Evolutionary conservation across 2,888 invertebrate genomes (phyloP), one percentile per base, ranked within the genome.

Genomic region (Rhogogaster chlorosoma): DNA sequence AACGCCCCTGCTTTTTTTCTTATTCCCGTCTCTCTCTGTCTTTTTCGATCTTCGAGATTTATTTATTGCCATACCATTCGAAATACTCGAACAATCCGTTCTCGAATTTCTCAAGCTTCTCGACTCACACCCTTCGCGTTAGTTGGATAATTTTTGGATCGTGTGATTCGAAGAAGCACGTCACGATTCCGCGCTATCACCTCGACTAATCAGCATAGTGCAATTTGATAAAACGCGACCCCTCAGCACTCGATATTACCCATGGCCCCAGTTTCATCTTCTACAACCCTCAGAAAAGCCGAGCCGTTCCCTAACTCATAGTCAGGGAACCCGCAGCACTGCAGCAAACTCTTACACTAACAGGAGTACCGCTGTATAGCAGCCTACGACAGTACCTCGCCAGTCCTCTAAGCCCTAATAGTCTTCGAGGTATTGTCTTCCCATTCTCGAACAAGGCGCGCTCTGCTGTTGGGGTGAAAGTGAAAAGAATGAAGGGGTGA

Each of bases 401-500:
- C 15, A 38, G 71, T 73, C 38, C 61, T 80, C 61, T 15, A 12
- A 57, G 80, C 80, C 80, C 80, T 80, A 80, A 80, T 36, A 80
- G 80, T 61, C 80, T 57, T 61, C 61, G 80, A 38, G 38, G 61
- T 80, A 80, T 61, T 61, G 57, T 80, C 80, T 80, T 38, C 29
- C 61, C 36, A 36, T 61, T 61, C 36, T 36, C 38, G 22, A 4
- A 49, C 26, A 42, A 12, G 4, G 12, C 4, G 10, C 53, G 4
- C 57, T 10, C 15, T n/a, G 36, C 29, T 26, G 71, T 29, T 49
- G 53, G 49, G 49, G 49, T 77, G 49, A 77, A 2, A 32, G 49
- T 15, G 77, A 53, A 77, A 77, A 77, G 77, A 77, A 77, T 32
- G 26, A 77, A 57, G 38, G 80, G 80, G 57, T 80, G 80, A 80